These are phyloP conservation scores for Drosophila neonasuta DNA, from an alignment of 2,888 invertebrate genomes.

Conservation along the genomic window DNA sequence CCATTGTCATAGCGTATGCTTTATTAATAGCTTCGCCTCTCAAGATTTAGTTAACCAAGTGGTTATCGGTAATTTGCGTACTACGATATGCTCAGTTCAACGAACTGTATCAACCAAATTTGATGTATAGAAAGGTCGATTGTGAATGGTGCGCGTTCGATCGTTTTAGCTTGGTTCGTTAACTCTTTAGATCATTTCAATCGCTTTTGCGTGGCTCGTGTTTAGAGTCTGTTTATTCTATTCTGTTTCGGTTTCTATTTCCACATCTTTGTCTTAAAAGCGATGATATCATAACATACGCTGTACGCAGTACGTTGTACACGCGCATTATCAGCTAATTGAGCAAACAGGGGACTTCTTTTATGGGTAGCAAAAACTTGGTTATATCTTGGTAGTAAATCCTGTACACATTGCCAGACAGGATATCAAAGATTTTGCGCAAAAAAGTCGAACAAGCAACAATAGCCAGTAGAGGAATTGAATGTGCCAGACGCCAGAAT, in stretches of 20 bases:
- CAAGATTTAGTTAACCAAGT: constrained; percentile 49
- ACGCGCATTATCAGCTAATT: constrained; percentile 56
- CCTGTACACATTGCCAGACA: constrained; percentile 25
- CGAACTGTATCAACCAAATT: constrained; percentile 50
- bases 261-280: constrained; percentile 23
- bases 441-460: constrained; percentile 30
- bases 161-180: constrained; percentile 12
- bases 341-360: constrained; percentile 43
- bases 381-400: constrained; percentile 51
- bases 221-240: constrained; percentile 21
- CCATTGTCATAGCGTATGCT: constrained; percentile 20
- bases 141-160: constrained; percentile 30
- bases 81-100: constrained; percentile 59
- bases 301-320: constrained; percentile 12
- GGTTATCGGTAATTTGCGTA: constrained; percentile 76
- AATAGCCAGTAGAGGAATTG: not conserved
- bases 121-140: constrained; percentile 62
- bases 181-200: constrained; percentile 14
- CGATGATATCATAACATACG: constrained; percentile 53
- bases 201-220: constrained; percentile 25
- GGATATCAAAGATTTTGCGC: constrained; percentile 53
- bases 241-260: constrained; percentile 24
- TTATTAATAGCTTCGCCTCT: constrained; percentile 50
- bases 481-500: not conserved
- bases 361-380: constrained; percentile 36